These are phyloP conservation scores for Apamea monoglypha DNA, from an alignment of 2,888 invertebrate species.

Conservation along the genomic window DNA sequence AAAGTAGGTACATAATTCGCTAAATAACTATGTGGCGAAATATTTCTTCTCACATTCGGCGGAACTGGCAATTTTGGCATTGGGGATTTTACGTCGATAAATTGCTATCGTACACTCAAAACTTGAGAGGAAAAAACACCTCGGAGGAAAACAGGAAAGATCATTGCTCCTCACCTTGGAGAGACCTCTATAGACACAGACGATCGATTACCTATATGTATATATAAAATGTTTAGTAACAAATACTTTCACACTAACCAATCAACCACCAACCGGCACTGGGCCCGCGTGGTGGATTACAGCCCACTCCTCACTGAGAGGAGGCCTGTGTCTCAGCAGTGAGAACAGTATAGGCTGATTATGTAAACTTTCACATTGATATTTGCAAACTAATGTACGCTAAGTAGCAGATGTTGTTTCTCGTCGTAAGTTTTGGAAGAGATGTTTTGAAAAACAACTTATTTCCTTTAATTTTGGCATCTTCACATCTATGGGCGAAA, in stretches of 20 bases:
- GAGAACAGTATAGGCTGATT: no score
- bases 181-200: slow-evolving; percentile 22
- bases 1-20: slow-evolving; percentile 14
- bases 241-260: slow-evolving; percentile 7
- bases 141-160: slow-evolving; percentile 33
- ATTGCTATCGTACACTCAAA: not conserved
- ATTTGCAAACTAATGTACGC: not conserved
- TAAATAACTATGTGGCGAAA: slow-evolving; percentile 8
- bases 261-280: no score
- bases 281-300: no score
- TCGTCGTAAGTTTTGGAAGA: not conserved
- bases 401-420: slow-evolving; percentile 1
- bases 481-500: not conserved
- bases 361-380: not conserved
- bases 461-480: not conserved
- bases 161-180: slow-evolving; percentile 42
- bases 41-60: slow-evolving; percentile 1
- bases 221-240: slow-evolving; percentile 20
- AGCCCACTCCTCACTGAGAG: no score
- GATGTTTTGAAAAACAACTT: not conserved
- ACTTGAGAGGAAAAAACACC: slow-evolving; percentile 18
- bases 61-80: slow-evolving; percentile 21
- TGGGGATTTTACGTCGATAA: slow-evolving; percentile 20
- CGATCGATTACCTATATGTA: slow-evolving; percentile 17
- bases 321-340: no score